Conservation (phyloP, 2,797 vertebrate genomes). For the Eulemur rubriventer region DNA sequence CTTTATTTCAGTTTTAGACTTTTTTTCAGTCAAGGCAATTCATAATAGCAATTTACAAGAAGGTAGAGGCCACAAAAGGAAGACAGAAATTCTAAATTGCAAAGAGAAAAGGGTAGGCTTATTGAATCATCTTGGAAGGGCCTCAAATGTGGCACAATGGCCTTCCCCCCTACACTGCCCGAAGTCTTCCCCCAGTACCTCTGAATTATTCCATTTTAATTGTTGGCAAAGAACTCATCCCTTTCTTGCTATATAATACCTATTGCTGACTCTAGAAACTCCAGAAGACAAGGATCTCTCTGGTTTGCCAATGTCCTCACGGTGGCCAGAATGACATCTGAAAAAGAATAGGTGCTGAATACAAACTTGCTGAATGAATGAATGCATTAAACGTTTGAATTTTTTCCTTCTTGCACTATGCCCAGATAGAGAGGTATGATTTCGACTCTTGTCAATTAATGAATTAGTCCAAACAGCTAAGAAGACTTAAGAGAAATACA, state of each 20-base stretch:
- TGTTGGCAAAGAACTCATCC: background rate
- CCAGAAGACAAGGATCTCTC: background rate
- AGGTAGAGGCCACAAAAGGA: background rate
- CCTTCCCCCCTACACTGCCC: background rate
- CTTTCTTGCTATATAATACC: background rate
- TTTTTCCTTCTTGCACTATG: background rate
- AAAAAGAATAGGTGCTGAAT: background rate
- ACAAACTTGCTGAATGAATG: background rate
- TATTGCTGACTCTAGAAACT: background rate
- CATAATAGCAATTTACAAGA: slow-evolving; percentile 22
- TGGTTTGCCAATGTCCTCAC: background rate
- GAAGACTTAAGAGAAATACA: background rate
- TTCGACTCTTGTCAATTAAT: slow-evolving; percentile 19
- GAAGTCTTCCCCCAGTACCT: background rate
- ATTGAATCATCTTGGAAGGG: background rate
- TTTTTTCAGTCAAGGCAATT: slow-evolving; percentile 46
- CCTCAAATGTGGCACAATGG: background rate
- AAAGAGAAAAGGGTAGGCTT: background rate
- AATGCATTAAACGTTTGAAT: background rate
- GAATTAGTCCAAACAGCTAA: slow-evolving; percentile 28
- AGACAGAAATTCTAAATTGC: background rate
- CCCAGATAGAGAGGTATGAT: background rate
- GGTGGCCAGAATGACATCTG: background rate
- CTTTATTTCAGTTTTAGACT: slow-evolving; percentile 58
- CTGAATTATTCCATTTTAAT: background rate